Conservation (phyloP, 2,888 invertebrate genomes). For the Malacosoma neustria region DNA sequence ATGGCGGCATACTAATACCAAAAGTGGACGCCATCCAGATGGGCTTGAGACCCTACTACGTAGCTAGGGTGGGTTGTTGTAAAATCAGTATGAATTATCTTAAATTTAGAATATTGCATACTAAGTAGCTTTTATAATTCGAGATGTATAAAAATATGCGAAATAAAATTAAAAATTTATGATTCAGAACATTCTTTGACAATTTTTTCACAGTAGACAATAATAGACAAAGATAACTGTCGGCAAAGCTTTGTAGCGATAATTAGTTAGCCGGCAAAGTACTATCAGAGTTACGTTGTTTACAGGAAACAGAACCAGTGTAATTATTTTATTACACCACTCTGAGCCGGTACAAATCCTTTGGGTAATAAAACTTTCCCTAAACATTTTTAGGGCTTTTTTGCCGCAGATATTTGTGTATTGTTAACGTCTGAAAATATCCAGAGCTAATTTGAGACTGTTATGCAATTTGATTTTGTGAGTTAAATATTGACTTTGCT, state of each 20-base stretch:
- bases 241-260: background rate
- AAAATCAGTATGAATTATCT: too few relatives aligned
- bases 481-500: too few relatives aligned
- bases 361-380: conserved; percentile 64
- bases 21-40: too few relatives aligned
- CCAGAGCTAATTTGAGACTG: conserved; percentile 16
- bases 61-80: too few relatives aligned
- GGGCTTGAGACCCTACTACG: too few relatives aligned
- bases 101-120: too few relatives aligned
- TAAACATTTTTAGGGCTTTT: conserved; percentile 44
- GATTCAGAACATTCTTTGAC: background rate
- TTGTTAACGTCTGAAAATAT: conserved; percentile 19
- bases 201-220: background rate
- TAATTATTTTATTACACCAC: conserved; percentile 51
- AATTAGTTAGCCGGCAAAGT: conserved; percentile 9
- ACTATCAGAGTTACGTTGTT: conserved; percentile 39
- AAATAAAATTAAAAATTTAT: too few relatives aligned
- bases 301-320: conserved; percentile 25
- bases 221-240: background rate
- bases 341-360: conserved; percentile 39
- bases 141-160: too few relatives aligned
- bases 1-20: too few relatives aligned
- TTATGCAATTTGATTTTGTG: conserved; percentile 1
- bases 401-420: background rate
- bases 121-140: too few relatives aligned